Base-by-base conservation (phyloP, 2,888 invertebrate species). In the Patella pellucida region DNA sequence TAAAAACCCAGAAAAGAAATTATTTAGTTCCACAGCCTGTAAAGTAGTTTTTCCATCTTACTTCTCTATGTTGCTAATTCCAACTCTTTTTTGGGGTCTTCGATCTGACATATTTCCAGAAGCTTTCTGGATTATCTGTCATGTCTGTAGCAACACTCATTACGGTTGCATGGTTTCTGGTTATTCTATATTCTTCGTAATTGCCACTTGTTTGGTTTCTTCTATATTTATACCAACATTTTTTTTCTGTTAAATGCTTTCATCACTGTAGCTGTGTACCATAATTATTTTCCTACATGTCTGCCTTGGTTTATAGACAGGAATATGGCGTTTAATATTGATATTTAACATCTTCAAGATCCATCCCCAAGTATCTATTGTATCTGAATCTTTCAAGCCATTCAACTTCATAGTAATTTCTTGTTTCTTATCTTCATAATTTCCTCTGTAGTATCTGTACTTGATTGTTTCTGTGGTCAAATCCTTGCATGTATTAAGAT, bases 1-100 rank as follows among this genome's bases (percentile, higher is more conserved):
- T 5, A 67, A 67, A 23, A 74, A 50, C 9, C 51, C 50, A 54
- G 70, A 70, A 27, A 74, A 71, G 19, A 76, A 73, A 19, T 15
- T 70, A 15, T 73, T 76, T 14, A 73, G 16, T 23, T 54, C 50
- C 41, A 71, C 68, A 41, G 68, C 62, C n/a, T 23, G 19, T 19
- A 23, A 19, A 62, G 19, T 12, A 23, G n/a, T 23, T 23, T 11
- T 9, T 9, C 23, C 62, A 19, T 62, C 62, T 62, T 23, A 12
- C 3, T 19, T 15, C 23, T 19, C 14, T 19, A 62, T 11, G 62
- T 19, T 62, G 3, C 19, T 15, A 62, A 62, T 62, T 62, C 19
- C 19, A 2, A 11, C 23, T 19, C 23, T 9, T 23, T 23, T 14
- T 62, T 62, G 11, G 11, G 3, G 23, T 62, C 23, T 62, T 62